Base-by-base conservation (phyloP, 2,888 invertebrate genomes). In the Yponomeuta malinellus region DNA sequence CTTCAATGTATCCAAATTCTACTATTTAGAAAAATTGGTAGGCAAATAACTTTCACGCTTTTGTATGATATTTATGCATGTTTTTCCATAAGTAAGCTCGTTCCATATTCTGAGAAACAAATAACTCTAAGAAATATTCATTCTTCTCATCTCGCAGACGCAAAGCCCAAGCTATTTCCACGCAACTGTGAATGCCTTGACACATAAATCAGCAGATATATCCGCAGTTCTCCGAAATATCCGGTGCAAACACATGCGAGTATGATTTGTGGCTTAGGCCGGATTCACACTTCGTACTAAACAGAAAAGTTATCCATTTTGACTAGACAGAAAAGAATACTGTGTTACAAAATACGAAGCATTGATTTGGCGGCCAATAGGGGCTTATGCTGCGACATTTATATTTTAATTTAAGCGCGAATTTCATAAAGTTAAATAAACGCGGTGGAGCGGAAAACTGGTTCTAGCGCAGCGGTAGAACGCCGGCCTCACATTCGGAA, bases 131-230 rank as follows among this genome's bases (percentile, higher is more conserved):
- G 15, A 59, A 59, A 59, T 15, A 59, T 59, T 59, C 15, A 59
- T 59, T 59, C 15, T 15, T 59, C 12, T 59, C 15, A 15, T 15
- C 0, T 59, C 12, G 15, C 52, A 59, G 15, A 12, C 12, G 52
- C 52, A 59, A 59, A 59, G 52, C 52, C 15, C 15, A 12, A 59
- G 15, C 52, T 59, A 59, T 59, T 59, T 15, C 52, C 15, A 59
- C 52, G 52, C 15, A 59, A 59, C 72, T 63, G 64, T 29, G 63
- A 65, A 72, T 68, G 68, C 68, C 70, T 72, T 68, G 52, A 65
- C 64, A 52, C 73, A 73, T 78, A 76, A 78, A 78, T 78, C 76
- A 76, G 71, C 29, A 71, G 73, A 71, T 73, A 74, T 73, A 73
- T 71, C 48, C 71, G 73, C 75, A 73, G 73, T 74, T 74, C 72